Evolutionary conservation across 2,797 vertebrate species (phyloP), one percentile per base, ranked within the genome.

Genomic region (Orientallactaga sibirica): DNA sequence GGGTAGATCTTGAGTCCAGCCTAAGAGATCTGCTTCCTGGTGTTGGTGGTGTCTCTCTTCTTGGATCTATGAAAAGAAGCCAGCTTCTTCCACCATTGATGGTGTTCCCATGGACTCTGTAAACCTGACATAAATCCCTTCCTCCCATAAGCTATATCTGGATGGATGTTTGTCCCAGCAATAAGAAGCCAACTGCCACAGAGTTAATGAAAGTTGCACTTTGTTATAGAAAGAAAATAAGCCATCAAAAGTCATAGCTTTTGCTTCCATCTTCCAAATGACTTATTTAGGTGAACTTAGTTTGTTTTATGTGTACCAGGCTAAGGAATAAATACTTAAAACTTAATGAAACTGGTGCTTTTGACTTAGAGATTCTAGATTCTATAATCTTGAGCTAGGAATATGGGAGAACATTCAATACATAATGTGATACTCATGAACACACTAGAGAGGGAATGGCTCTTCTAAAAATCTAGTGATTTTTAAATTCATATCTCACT

Each of bases 291-390:
- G 41, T 62, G 22, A 61, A 81, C n/a, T 74, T 58, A 58, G 16
- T 58, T 16, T 58, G 7, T 48, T 48, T 7, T 48, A 10, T 48
- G 48, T 48, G 8, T 55, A 33, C 75, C 64, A 71, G 27, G 15
- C 19, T 48, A 4, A n/a, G 80, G 62, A 58, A 76, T 86, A 18
- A 78, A 89, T 67, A 58, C 66, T 7, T 19, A 70, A 52, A 71
- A 74, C 15, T 92, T 80, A 80, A 71, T 81, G 64, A 89, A 93
- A 71, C 66, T 81, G 22, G 7, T 22, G 67, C 41, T 86, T 92
- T 52, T 43, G 68, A 68, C 85, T 91, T 86, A 29, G 48, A 58
- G 55, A 58, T 58, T 16, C 55, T 58, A 81, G 55, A 12, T 61
- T 58, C 75, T 18, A 75, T 71, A 55, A 88, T 84, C 29, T 48